Evolutionary conservation across 2,888 invertebrate species (phyloP), one percentile per base, ranked within the genome.

Genomic region (Antitype chi): DNA sequence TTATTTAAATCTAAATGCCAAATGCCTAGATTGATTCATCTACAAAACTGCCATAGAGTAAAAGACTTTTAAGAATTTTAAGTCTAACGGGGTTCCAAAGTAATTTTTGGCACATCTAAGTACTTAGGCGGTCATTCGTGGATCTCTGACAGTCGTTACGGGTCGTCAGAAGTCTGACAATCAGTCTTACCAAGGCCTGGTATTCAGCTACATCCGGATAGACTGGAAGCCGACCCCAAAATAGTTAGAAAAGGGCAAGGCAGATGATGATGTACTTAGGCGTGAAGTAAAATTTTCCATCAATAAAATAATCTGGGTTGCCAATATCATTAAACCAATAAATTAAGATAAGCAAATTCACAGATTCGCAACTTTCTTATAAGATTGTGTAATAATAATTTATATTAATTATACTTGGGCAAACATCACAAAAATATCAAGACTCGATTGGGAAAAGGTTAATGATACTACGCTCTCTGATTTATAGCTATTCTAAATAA

Each of bases 401-500:
- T 76, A 70, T 71, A 71, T 62, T 77, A 70, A 83, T 85, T 71
- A 77, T 73, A 79, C 38, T 70, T 81, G 59, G 64, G 43, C 59
- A 80, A 78, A 81, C 74, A 84, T 78, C 49, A 67, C 62, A 78
- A 74, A 63, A 64, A 60, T 62, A 59, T 28, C 70, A 80, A 70
- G n/a, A 17, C 70, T 73, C 76, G 59, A 77, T 86, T 76, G 9
- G 38, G 62, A 76, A 85, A 86, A 85, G 78, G 83, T 83, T 83
- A 88, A 87, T 83, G 73, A 79, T 83, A 78, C 62, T 60, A 49
- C 52, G 47, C 70, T 76, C 60, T 76, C 64, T 84, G 81, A 85
- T 87, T 87, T 85, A 87, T 84, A 15, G 69, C 57, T 55, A 62
- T 74, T 66, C 66, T 73, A 85, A 78, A 83, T 83, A 76, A 77